Percentiles rank a stretch among this genome's conserved stretches.
Conservation (phyloP, 2,113 vertebrate genomes). For the Prochilodus magdalenae region DNA sequence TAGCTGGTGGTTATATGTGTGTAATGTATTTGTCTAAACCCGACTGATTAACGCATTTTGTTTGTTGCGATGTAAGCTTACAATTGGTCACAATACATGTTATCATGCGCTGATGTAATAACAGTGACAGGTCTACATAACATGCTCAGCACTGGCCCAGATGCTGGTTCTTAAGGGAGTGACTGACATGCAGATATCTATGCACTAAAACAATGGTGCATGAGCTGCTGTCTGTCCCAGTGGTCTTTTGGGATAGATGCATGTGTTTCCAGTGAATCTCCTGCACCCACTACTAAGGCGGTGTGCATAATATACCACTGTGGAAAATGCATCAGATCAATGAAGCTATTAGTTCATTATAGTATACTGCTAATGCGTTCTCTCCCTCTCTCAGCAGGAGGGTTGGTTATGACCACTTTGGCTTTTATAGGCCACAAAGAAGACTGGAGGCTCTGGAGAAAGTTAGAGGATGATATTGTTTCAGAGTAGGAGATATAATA, state of each 20-base stretch:
- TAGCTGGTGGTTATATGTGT: too few relatives aligned
- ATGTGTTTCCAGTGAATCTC: not conserved
- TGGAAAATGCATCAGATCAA: slow-evolving; percentile 17
- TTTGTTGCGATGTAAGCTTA: too few relatives aligned
- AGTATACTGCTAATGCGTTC: slow-evolving; percentile 2
- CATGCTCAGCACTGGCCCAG: too few relatives aligned
- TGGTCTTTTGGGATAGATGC: not conserved
- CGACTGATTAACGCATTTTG: too few relatives aligned
- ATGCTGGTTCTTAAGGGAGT: too few relatives aligned
- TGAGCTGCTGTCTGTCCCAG: not conserved
- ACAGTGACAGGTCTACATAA: too few relatives aligned
- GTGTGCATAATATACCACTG: not conserved
- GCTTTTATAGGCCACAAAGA: slow-evolving; percentile 26
- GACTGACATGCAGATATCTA: too few relatives aligned
- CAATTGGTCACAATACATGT: too few relatives aligned
- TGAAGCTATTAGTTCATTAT: slow-evolving; percentile 26
- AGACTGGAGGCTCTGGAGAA: slow-evolving; percentile 26
- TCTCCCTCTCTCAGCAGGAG: slow-evolving; percentile 12
- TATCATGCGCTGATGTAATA: too few relatives aligned
- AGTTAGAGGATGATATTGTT: slow-evolving; percentile 23
- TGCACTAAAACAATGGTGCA: too few relatives aligned
- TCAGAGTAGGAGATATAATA: slow-evolving; percentile 19
- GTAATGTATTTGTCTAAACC: too few relatives aligned
- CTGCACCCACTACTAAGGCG: not conserved
- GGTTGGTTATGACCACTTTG: slow-evolving; percentile 13